A percentile compares a stretch with the other conserved stretches of the same genome.
Conservation (phyloP, 2,113 vertebrate genomes). For the Stigmatopora nigra region DNA sequence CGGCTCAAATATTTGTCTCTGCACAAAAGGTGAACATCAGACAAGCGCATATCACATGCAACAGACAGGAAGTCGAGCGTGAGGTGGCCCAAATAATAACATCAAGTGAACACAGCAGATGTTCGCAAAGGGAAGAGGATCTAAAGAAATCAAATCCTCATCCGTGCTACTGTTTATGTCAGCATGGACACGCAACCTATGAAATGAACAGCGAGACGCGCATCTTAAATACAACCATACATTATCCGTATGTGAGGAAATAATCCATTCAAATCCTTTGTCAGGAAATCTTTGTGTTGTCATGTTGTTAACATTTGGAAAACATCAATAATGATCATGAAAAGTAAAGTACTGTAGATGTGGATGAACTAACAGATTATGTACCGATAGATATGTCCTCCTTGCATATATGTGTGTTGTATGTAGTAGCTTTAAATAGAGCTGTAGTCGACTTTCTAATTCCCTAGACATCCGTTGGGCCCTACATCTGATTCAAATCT, state of each 20-base stretch:
- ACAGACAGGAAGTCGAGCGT: constrained; percentile 20
- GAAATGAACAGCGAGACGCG: constrained; percentile 17
- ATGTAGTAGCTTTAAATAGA: constrained; percentile 33
- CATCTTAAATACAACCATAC: constrained; percentile 29
- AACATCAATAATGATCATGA: background rate
- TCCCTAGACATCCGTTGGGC: constrained; percentile 17
- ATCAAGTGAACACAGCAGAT: constrained; percentile 52
- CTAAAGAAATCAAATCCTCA: constrained; percentile 53
- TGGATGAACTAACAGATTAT: background rate
- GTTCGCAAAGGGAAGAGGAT: constrained; percentile 50
- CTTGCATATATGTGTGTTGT: background rate
- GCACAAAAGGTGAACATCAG: constrained; percentile 33
- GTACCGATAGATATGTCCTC: background rate
- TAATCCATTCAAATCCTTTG: constrained; percentile 38
- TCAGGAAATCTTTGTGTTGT: constrained; percentile 7
- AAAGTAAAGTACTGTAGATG: background rate
- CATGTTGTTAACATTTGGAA: background rate
- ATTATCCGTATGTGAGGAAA: constrained; percentile 38
- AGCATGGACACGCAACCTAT: constrained; percentile 35
- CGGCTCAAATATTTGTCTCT: constrained; percentile 32
- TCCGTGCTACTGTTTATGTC: constrained; percentile 51
- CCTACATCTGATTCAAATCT: constrained; percentile 33
- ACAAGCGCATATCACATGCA: constrained; percentile 26
- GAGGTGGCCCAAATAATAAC: constrained; percentile 42
- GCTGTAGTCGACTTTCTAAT: constrained; percentile 29